Conservation (phyloP, 2,888 invertebrate species). For the Dyspetes luteomarginatus region DNA sequence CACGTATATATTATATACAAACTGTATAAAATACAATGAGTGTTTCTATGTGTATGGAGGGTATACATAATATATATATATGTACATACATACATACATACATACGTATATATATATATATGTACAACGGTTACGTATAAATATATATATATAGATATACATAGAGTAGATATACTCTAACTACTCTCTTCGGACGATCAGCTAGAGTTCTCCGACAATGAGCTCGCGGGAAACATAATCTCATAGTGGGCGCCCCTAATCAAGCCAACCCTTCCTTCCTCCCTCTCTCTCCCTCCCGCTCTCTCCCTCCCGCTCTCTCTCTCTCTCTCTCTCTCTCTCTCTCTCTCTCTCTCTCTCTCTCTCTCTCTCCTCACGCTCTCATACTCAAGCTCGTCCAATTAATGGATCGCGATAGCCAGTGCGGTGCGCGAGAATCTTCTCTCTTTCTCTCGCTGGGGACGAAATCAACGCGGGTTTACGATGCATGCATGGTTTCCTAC, state of each 20-base stretch:
- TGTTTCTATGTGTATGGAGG: neutral
- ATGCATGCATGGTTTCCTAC: neutral
- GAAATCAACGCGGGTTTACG: conserved; percentile 1
- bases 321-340: conserved; percentile 21
- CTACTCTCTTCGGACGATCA: conserved; percentile 42
- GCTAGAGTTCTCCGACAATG: conserved; percentile 57
- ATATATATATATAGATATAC: neutral
- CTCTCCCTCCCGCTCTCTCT: neutral
- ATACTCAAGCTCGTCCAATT: conserved; percentile 59
- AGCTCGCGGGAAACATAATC: conserved; percentile 63
- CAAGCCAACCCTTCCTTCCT: conserved; percentile 24
- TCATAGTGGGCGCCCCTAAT: conserved; percentile 60
- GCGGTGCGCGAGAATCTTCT: conserved; percentile 8
- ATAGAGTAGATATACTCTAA: neutral
- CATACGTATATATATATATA: neutral
- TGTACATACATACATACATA: neutral
- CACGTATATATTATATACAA: neutral
- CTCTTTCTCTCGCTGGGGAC: conserved; percentile 13
- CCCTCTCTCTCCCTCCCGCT: neutral
- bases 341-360: conserved; percentile 17
- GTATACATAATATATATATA: neutral
- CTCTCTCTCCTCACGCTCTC: neutral
- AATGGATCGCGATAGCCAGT: conserved; percentile 61
- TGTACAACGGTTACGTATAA: neutral
- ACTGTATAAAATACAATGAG: conserved; percentile 11